phyloP scores from a whole-genome alignment of 2,888 invertebrate species.

The Caradrina clavipalpis region DNA sequence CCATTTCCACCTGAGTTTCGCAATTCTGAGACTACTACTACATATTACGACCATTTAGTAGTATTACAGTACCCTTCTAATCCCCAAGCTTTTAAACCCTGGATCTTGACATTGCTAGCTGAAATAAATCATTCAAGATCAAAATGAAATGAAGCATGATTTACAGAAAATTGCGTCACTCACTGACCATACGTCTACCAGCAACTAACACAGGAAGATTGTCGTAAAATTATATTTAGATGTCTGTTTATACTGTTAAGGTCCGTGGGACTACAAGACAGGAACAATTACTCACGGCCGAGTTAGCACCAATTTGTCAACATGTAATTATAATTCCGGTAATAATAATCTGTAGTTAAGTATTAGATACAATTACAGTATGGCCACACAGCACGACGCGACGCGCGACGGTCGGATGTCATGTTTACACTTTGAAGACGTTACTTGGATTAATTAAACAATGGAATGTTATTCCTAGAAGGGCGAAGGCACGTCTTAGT shows the following conservation, averaged over 20 bases:
- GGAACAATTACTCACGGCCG: slow-evolving; percentile 58
- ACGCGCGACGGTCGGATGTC: slow-evolving; percentile 43
- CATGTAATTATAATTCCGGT: slow-evolving; percentile 61
- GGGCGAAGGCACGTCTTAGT: slow-evolving; percentile 42
- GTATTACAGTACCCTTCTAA: too few species aligned
- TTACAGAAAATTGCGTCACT: neutral
- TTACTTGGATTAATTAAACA: slow-evolving; percentile 64
- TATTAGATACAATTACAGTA: slow-evolving; percentile 22
- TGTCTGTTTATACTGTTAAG: slow-evolving; percentile 35
- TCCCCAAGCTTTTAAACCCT: neutral
- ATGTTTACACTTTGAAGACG: slow-evolving; percentile 38
- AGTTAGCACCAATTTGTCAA: slow-evolving; percentile 62
- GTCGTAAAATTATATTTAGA: slow-evolving; percentile 50
- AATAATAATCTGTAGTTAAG: slow-evolving; percentile 51
- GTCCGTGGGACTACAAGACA: slow-evolving; percentile 27
- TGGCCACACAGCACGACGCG: slow-evolving; percentile 57
- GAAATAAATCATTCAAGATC: slow-evolving; percentile 2
- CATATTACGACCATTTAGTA: too few species aligned
- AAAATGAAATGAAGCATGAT: neutral
- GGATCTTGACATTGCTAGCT: neutral
- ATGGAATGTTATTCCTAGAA: slow-evolving; percentile 64
- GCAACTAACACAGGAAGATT: slow-evolving; percentile 44
- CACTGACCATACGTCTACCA: neutral
- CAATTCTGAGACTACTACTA: too few species aligned
- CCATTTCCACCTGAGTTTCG: too few species aligned